These are phyloP conservation scores for Callyntrura sp. DNA, from an alignment of 2,888 invertebrate species.

Conservation along the genomic window DNA sequence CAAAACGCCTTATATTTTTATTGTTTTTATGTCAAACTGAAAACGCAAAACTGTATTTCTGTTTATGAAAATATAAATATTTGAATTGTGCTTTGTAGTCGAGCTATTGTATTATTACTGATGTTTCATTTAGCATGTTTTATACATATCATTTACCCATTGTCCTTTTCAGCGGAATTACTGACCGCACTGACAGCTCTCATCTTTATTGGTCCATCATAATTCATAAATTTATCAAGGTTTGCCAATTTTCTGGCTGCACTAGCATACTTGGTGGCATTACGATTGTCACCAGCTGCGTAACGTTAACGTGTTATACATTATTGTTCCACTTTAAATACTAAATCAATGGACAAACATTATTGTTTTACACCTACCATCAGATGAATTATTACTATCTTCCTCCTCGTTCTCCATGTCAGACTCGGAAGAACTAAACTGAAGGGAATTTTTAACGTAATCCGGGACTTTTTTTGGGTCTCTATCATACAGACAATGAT, in stretches of 20 bases:
- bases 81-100: too few species aligned
- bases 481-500: slow-evolving; percentile 79
- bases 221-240: slow-evolving; percentile 64
- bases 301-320: not conserved
- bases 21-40: not conserved
- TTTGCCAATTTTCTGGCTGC: slow-evolving; percentile 64
- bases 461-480: slow-evolving; percentile 79
- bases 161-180: not conserved
- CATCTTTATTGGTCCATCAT: slow-evolving; percentile 57
- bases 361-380: slow-evolving; percentile 23
- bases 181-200: not conserved
- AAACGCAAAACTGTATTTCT: too few species aligned
- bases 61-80: too few species aligned
- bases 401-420: slow-evolving; percentile 21
- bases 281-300: not conserved
- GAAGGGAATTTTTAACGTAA: slow-evolving; percentile 80
- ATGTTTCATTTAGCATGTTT: too few species aligned
- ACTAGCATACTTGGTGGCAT: slow-evolving; percentile 28
- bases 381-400: slow-evolving; percentile 1
- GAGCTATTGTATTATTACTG: too few species aligned
- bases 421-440: slow-evolving; percentile 76
- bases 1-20: not conserved
- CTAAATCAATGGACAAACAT: too few species aligned
- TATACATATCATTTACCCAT: not conserved
- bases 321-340: not conserved